Base-by-base conservation (phyloP, 2,797 vertebrate genomes). In the Selene dorsalis region DNA sequence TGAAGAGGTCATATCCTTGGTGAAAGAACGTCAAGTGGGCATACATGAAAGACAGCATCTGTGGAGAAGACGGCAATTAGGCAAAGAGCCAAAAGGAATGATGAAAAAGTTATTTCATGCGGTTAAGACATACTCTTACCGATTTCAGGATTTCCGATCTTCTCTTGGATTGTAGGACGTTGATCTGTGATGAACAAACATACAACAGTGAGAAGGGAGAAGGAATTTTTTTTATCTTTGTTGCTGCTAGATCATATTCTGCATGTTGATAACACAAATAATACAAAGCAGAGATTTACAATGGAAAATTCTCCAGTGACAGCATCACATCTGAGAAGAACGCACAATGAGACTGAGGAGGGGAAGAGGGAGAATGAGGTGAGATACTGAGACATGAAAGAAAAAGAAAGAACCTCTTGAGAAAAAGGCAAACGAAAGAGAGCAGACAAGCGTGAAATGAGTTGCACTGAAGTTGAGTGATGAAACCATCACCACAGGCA, bases 21-120 rank as follows among this genome's bases (percentile, higher is more conserved):
- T 99, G 98, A 91, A 99, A 99, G 94, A 99, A 99, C 2, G 97
- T 96, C 95, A 99, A 94, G 91, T 99, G 98, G 83, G 97, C 97
- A 13, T 97, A 98, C 97, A 99, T 99, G 93, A 99, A 98, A 0
- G 97, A 98, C 75, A 99, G 90, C 98, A 99, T 99, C 98, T 99
- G 85, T 45, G 68, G 74, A 32, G 22, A 64, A 62, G 24, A 73
- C 1, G 13, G 16, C 1, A 3, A 10, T 75, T 39, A 59, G 26
- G 75, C 6, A 53, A 60, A 56, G n/a, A 24, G 18, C 14, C 10
- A 4, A 22, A n/a, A 26, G 11, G 58, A 53, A 41, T 9, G 28
- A 55, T 4, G 24, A 4, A 22, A 16, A 20, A 4, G 26, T 48
- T 4, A 2, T 11, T 7, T 22, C 0, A 66, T 13, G 24, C 13